Evolutionary conservation across 1,140 invertebrate genomes (phyloP).

Genomic region (Dendrolimus punctatus): DNA sequence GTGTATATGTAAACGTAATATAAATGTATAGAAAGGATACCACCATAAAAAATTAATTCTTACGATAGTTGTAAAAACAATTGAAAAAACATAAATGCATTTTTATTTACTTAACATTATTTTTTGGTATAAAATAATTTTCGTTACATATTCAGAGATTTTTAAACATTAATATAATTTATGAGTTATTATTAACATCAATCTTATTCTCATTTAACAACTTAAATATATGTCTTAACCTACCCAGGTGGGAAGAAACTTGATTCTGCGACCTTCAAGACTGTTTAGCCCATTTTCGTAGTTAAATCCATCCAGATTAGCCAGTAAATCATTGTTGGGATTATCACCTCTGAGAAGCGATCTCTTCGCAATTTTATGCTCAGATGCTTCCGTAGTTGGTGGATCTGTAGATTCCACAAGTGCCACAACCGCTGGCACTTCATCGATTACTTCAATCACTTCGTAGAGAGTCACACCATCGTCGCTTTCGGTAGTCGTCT

Average conservation of each 20-base stretch:
- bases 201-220: not conserved
- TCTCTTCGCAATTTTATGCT: conserved; percentile 41
- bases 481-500: conserved; percentile 25
- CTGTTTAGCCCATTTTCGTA: conserved; percentile 30
- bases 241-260: conserved; percentile 47
- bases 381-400: conserved; percentile 16
- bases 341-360: conserved; percentile 38
- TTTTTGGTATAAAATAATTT: not conserved
- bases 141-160: not conserved
- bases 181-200: not conserved
- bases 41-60: no score
- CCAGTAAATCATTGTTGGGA: conserved; percentile 38
- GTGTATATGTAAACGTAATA: no score
- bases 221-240: conserved; percentile 18
- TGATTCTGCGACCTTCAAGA: conserved; percentile 49
- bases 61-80: conserved; percentile 1
- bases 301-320: conserved; percentile 31
- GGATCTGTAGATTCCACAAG: conserved; percentile 20
- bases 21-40: no score
- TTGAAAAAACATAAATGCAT: conserved; percentile 2
- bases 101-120: not conserved
- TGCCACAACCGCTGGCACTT: conserved; percentile 32
- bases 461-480: conserved; percentile 21
- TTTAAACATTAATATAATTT: no score
- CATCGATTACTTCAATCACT: conserved; percentile 31